phyloP scores from a whole-genome alignment of 1,140 invertebrate genomes.

The Sycobia sp. region DNA sequence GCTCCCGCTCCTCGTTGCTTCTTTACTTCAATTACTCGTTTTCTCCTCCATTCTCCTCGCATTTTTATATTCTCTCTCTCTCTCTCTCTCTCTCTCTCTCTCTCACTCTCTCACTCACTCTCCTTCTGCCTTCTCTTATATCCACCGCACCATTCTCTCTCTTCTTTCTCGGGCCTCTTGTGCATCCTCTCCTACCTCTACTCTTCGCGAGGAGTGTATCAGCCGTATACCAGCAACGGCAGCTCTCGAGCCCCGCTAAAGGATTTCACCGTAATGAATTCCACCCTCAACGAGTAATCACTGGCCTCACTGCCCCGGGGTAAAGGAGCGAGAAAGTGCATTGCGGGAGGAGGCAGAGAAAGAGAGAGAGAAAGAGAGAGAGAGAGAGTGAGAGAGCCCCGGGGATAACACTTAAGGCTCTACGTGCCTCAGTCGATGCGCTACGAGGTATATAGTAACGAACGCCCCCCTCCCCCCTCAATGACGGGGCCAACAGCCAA shows the following conservation, averaged over 20 bases:
- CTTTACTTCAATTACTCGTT: too few species aligned
- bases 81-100: not conserved
- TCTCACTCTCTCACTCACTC: not conserved
- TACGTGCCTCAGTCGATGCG: slow-evolving; percentile 49
- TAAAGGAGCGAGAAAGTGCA: slow-evolving; percentile 31
- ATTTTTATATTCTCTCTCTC: too few species aligned
- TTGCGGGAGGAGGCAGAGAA: slow-evolving; percentile 25
- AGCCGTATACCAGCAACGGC: too few species aligned
- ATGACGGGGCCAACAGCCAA: slow-evolving; percentile 17
- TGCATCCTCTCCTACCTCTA: not conserved
- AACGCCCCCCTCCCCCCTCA: too few species aligned
- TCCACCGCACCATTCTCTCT: not conserved
- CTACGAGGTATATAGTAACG: slow-evolving; percentile 46
- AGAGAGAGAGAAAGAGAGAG: not conserved
- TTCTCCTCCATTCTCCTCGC: too few species aligned
- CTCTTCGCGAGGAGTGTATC: not conserved
- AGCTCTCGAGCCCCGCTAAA: slow-evolving; percentile 15
- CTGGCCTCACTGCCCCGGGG: slow-evolving; percentile 39
- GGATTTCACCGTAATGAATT: slow-evolving; percentile 52
- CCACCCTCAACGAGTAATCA: slow-evolving; percentile 53
- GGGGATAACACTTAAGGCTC: slow-evolving; percentile 49
- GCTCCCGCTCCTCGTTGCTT: not conserved
- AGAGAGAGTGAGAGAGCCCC: slow-evolving; percentile 33
- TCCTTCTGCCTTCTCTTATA: not conserved
- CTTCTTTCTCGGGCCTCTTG: slow-evolving; percentile 1